Percentiles rank a stretch among this genome's conserved stretches.
phyloP scores from a whole-genome alignment of 2,797 vertebrate genomes.

The Clamator glandarius region DNA sequence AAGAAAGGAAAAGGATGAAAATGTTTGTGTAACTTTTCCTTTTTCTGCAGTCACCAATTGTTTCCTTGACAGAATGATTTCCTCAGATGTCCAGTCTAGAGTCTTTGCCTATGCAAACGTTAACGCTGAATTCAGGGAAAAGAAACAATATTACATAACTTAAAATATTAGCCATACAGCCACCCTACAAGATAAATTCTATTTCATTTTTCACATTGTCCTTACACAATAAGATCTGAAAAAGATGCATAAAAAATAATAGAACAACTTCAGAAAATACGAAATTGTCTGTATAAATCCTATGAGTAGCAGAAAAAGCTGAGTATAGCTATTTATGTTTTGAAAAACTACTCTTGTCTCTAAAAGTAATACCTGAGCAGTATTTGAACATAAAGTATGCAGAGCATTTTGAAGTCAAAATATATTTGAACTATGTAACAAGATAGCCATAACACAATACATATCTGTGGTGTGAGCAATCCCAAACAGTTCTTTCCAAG shows the following conservation, averaged over 20 bases:
- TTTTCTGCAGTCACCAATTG: not conserved
- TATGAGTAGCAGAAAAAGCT: not conserved
- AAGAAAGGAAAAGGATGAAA: not conserved
- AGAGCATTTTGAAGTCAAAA: not conserved
- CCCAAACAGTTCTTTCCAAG: not conserved
- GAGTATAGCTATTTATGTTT: not conserved
- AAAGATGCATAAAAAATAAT: not conserved
- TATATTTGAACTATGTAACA: not conserved
- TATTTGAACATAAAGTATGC: not conserved
- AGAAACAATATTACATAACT: not conserved
- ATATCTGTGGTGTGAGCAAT: not conserved
- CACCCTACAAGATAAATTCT: not conserved
- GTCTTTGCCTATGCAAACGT: not conserved
- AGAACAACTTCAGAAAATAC: not conserved
- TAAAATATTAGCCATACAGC: not conserved
- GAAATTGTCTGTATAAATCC: not conserved
- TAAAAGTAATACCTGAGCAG: not conserved
- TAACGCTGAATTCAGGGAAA: not conserved
- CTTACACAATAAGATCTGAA: not conserved
- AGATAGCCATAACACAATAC: not conserved
- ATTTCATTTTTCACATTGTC: not conserved
- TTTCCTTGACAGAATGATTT: not conserved
- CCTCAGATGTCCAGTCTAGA: not conserved
- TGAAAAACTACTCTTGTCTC: not conserved
- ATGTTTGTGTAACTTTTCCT: not conserved